Conservation (phyloP, 1,140 invertebrate species). For the Scaptomyza hsui region DNA sequence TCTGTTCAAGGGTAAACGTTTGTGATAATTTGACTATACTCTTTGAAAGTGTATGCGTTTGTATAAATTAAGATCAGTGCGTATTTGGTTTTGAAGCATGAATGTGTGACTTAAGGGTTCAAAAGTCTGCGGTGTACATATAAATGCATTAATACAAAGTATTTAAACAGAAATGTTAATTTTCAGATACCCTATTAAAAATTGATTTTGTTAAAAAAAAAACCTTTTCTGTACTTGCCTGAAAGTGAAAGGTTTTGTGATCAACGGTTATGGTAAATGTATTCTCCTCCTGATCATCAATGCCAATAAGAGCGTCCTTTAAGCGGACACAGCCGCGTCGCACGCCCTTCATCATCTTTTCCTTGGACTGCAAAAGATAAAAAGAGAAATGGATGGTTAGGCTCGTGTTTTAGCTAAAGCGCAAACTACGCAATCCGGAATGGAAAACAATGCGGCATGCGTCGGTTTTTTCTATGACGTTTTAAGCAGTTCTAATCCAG, state of each 20-base stretch:
- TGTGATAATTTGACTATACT: neutral
- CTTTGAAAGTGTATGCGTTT: neutral
- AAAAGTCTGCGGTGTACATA: conserved; percentile 3
- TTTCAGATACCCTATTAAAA: too few relatives aligned
- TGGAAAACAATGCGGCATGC: neutral
- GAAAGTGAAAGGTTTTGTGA: conserved; percentile 99
- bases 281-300: conserved; percentile 99
- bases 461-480: conserved; percentile 15
- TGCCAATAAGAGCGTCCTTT: conserved; percentile 97
- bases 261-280: conserved; percentile 99
- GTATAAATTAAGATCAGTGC: neutral
- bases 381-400: conserved; percentile 9
- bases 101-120: conserved; percentile 11
- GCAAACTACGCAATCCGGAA: neutral
- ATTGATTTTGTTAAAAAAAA: too few relatives aligned
- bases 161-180: too few relatives aligned
- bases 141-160: too few relatives aligned
- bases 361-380: conserved; percentile 92
- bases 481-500: neutral
- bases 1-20: too few relatives aligned
- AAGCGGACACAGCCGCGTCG: conserved; percentile 97
- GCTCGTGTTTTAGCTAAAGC: neutral
- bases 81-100: too few relatives aligned
- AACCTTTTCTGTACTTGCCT: conserved; percentile 84
- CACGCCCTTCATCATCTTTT: conserved; percentile 99